A percentile compares a stretch with the other conserved stretches of the same genome.
Evolutionary conservation across 37 sponge, comb jelly and placozoan species (phyloP).

Genomic region (Mnemiopsis leidyi): DNA sequence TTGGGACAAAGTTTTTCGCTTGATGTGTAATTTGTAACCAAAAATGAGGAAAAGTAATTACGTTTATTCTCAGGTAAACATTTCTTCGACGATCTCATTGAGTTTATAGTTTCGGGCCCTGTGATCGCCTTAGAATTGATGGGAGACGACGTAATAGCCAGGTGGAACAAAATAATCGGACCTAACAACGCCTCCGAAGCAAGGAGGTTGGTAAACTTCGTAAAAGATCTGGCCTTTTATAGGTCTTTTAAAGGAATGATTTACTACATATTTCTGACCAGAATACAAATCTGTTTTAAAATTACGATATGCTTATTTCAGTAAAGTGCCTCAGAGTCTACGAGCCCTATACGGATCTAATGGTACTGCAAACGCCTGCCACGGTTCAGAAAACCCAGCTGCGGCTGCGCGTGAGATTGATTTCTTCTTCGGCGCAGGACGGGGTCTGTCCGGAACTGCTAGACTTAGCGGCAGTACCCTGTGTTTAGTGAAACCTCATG

Average conservation of each 20-base stretch:
- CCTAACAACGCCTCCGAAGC: background rate
- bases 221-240: too few relatives aligned
- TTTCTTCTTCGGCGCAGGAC: constrained; percentile 79
- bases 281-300: too few relatives aligned
- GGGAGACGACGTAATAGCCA: constrained; percentile 73
- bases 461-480: constrained; percentile 66
- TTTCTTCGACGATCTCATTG: constrained; percentile 67
- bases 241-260: too few relatives aligned
- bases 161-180: constrained; percentile 67
- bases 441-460: constrained; percentile 9
- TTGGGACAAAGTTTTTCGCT: background rate
- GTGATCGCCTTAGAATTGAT: constrained; percentile 81
- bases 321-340: constrained; percentile 56
- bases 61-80: constrained; percentile 51
- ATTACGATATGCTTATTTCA: too few relatives aligned
- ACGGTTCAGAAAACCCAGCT: constrained; percentile 79
- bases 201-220: background rate
- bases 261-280: too few relatives aligned
- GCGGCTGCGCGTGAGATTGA: constrained; percentile 77
- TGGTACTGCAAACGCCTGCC: constrained; percentile 80
- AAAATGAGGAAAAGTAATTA: too few relatives aligned
- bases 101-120: constrained; percentile 81
- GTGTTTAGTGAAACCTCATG: constrained; percentile 92
- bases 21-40: background rate
- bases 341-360: constrained; percentile 67